Evolutionary conservation across 2,888 invertebrate genomes (phyloP).

Genomic region (Drosophila borborema): DNA sequence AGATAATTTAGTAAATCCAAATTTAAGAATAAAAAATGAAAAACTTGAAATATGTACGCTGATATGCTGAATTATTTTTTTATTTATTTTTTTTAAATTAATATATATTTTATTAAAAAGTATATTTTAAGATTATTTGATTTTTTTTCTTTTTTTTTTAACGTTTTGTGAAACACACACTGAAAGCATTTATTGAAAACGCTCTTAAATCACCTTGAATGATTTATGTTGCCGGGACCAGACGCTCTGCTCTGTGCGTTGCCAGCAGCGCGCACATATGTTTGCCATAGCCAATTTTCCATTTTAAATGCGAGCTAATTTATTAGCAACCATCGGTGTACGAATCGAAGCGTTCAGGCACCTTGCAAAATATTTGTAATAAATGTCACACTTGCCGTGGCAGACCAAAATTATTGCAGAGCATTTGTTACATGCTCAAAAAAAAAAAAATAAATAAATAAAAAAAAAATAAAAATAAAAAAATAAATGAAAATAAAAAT

Average conservation of each 20-base stretch:
- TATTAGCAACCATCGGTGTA: constrained; percentile 56
- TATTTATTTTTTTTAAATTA: no score
- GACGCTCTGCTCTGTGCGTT: constrained; percentile 15
- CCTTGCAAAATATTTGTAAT: constrained; percentile 70
- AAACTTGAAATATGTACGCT: no score
- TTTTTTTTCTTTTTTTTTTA: background rate
- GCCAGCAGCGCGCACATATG: constrained; percentile 46
- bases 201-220: constrained; percentile 44
- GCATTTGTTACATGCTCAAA: constrained; percentile 69
- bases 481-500: no score
- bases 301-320: constrained; percentile 73
- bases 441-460: background rate
- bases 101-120: background rate
- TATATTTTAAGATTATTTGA: background rate
- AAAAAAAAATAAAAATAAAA: constrained; percentile 1
- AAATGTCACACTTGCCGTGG: constrained; percentile 71
- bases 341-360: constrained; percentile 51
- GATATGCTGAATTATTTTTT: no score
- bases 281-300: constrained; percentile 56
- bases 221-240: constrained; percentile 56
- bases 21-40: no score
- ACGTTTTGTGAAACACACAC: background rate
- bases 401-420: constrained; percentile 70
- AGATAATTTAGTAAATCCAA: no score
- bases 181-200: constrained; percentile 39